A percentile compares a stretch with the other conserved stretches of the same genome.
Conservation (phyloP, 2,888 invertebrate genomes). For the Thyatira batis region DNA sequence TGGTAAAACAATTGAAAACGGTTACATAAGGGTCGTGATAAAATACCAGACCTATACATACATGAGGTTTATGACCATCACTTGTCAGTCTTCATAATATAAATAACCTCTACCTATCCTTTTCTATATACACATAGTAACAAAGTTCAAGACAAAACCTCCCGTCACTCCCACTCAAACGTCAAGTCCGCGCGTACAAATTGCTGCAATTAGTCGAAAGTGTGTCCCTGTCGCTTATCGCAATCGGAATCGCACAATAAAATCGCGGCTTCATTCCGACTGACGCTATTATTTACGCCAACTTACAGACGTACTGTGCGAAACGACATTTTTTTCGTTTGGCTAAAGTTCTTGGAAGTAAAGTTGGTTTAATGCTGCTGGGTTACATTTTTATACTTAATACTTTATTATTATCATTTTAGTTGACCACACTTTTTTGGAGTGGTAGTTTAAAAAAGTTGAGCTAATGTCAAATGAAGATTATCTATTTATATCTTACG, state of each 20-base stretch:
- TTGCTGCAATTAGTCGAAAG: slow-evolving; percentile 25
- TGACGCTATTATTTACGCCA: slow-evolving; percentile 44
- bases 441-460: no score
- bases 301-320: slow-evolving; percentile 14
- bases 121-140: no score
- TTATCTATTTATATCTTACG: no score
- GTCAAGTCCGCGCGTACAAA: slow-evolving; percentile 8
- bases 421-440: no score
- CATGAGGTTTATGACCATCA: no score
- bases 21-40: no score
- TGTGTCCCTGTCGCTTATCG: slow-evolving; percentile 13
- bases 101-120: no score
- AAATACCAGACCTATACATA: no score
- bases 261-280: slow-evolving; percentile 23
- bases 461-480: no score
- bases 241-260: slow-evolving; percentile 25
- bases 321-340: slow-evolving; percentile 6
- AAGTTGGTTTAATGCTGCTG: background rate
- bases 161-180: background rate
- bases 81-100: no score
- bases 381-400: background rate
- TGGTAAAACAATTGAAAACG: no score
- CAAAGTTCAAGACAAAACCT: background rate
- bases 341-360: background rate
- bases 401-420: background rate